Base-by-base conservation (phyloP, 2,888 invertebrate species). In the Drosophila affinis region DNA sequence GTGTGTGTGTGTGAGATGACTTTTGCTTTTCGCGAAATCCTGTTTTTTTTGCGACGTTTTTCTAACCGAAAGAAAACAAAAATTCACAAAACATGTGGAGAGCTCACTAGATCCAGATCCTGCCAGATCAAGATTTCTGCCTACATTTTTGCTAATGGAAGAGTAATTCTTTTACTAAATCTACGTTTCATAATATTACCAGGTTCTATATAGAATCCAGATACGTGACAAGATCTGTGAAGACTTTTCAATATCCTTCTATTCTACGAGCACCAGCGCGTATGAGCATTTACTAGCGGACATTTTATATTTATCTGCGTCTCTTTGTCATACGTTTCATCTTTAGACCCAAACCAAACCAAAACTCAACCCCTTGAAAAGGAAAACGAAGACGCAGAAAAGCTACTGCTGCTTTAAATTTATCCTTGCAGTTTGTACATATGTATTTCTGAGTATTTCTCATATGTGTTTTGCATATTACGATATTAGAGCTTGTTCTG, bases 1-100 rank as follows among this genome's bases (percentile, higher is more conserved):
- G 57, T 74, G 74, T 76, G 72, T 59, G 49, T 55, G 46, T 64
- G 29, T 62, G 51, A 29, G 32, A 44, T 80, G 74, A 81, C 81
- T 84, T 81, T 80, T 83, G 77, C 75, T 88, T 83, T 88, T 85
- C 49, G 48, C 53, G 45, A 51, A 64, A 58, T 72, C 74, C 71
- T 73, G 74, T 46, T 72, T 70, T 44, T 69, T 53, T 67, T 67
- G 57, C 67, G 67, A 71, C 59, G 53, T 45, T 70, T 69, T 53
- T 70, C 59, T 70, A 60, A 52, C 12, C 55, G 27, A 72, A 56
- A 62, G 61, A 62, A 72, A 70, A 46, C 72, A 72, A 61, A 61
- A 47, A 21, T 46, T 10, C 39, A 21, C 46, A 24, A 62, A 72
- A 54, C 44, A 53, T 32, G 21, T 21, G 21, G 46, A 52, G 60